A percentile compares a stretch with the other conserved stretches of the same genome.
Conservation (phyloP, 2,888 invertebrate genomes). For the Trisateles emortualis region DNA sequence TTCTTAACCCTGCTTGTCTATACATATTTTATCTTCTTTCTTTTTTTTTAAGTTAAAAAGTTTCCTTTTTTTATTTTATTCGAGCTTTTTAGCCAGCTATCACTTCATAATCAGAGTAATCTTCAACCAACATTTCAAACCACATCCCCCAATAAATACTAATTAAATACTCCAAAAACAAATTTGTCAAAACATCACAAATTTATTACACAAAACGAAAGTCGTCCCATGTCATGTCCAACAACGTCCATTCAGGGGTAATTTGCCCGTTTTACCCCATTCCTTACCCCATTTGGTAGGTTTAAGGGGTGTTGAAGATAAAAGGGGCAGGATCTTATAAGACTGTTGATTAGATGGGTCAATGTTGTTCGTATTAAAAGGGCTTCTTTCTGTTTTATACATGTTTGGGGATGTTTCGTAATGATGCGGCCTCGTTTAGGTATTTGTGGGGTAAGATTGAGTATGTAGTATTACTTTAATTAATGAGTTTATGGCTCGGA, state of each 20-base stretch:
- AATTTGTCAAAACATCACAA: constrained; percentile 10
- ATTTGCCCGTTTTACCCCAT: constrained; percentile 35
- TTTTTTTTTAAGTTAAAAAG: too few species aligned
- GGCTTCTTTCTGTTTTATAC: constrained; percentile 48
- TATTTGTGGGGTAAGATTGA: background rate
- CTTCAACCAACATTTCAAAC: too few species aligned
- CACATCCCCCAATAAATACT: constrained; percentile 1
- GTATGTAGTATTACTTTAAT: background rate
- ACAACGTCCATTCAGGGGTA: constrained; percentile 30
- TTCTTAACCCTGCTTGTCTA: too few species aligned
- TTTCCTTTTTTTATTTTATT: too few species aligned
- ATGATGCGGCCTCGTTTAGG: constrained; percentile 29
- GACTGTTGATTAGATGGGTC: constrained; percentile 75
- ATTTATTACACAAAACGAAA: constrained; percentile 3
- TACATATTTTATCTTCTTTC: too few species aligned
- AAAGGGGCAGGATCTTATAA: constrained; percentile 73
- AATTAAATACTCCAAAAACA: constrained; percentile 1
- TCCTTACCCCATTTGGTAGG: constrained; percentile 56
- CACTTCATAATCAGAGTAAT: too few species aligned
- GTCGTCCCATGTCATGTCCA: constrained; percentile 25
- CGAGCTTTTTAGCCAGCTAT: too few species aligned
- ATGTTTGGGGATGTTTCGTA: constrained; percentile 39
- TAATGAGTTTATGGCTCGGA: background rate
- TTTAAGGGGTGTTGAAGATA: constrained; percentile 75
- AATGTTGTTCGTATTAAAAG: constrained; percentile 68